Evolutionary conservation across 2,888 invertebrate genomes (phyloP), one percentile per base, ranked within the genome.

Genomic region (Acleris literana): DNA sequence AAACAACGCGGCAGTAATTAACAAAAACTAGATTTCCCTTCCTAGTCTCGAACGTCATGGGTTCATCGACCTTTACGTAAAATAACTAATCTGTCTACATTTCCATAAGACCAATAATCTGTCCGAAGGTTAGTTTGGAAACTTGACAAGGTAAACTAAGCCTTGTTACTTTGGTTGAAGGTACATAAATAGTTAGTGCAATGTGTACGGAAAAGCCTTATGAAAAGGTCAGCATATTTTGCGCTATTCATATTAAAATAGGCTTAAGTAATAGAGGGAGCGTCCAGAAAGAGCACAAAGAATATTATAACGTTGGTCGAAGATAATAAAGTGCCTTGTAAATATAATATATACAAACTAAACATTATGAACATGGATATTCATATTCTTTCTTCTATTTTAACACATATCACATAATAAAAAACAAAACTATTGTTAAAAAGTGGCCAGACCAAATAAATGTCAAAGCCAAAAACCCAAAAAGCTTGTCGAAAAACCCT

Each of bases 221-320:
- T 16, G 17, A 49, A 61, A 62, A 62, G 66, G 62, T 66, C 66
- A 66, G 66, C 66, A 66, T 52, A 62, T 66, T 66, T 66, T 53
- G 66, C 66, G 52, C 66, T 66, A 66, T 66, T 66, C 66, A 62
- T 66, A 62, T 62, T 66, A 52, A 66, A 66, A 66, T 66, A 57
- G 62, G 48, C 56, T 62, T 57, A 52, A 61, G 66, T 66, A 57
- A 62, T 43, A 48, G 51, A 56, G 59, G 33, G 22, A n/a, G 46
- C 63, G 20, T 55, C 55, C 16, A 58, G 20, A 7, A 65, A 49
- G 51, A 16, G 33, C 17, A 52, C 22, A 61, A 33, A 17, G 22
- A n/a, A 16, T 18, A 48, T 48, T 58, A 22, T 58, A 22, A 6
- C n/a, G 29, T 33, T 33, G 33, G 33, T 33, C 33, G 13, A 11